Evolutionary conservation across 1,140 invertebrate genomes (phyloP).

Genomic region (Drosophila lacteicornis): DNA sequence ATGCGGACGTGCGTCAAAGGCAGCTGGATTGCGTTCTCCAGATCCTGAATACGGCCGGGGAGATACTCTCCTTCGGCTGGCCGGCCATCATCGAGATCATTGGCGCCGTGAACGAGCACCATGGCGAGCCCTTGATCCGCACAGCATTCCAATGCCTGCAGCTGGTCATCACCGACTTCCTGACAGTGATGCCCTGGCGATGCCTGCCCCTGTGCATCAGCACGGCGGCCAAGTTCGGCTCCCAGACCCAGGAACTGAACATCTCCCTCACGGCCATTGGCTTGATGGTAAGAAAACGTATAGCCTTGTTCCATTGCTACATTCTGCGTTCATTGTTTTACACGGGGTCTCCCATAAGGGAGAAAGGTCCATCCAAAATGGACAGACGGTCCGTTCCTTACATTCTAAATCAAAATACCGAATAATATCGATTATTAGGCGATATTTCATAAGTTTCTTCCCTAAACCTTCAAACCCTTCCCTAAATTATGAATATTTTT

Average conservation of each 20-base stretch:
- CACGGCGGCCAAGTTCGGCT: slow-evolving; percentile 97
- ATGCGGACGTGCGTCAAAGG: slow-evolving; percentile 96
- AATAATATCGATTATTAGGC: too few relatives aligned
- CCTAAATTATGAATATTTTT: too few relatives aligned
- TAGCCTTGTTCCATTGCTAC: too few relatives aligned
- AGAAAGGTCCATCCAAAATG: too few relatives aligned
- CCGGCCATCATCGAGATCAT: slow-evolving; percentile 97
- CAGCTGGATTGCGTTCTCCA: slow-evolving; percentile 98
- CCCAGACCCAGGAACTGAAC: slow-evolving; percentile 98
- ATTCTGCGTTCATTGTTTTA: too few relatives aligned
- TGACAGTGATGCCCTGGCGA: slow-evolving; percentile 94
- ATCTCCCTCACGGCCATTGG: slow-evolving; percentile 99
- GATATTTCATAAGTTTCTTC: too few relatives aligned
- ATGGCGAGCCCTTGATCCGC: slow-evolving; percentile 96
- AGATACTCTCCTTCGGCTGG: slow-evolving; percentile 96
- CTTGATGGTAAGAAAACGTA: slow-evolving; percentile 90
- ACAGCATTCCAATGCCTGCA: slow-evolving; percentile 98
- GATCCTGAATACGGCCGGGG: slow-evolving; percentile 96
- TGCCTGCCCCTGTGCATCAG: slow-evolving; percentile 96
- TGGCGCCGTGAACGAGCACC: slow-evolving; percentile 95
- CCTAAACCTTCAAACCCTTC: too few relatives aligned
- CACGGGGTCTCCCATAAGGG: too few relatives aligned
- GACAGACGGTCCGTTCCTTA: too few relatives aligned
- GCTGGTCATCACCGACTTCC: slow-evolving; percentile 97
- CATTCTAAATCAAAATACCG: too few relatives aligned